These are phyloP conservation scores for Magallana angulata DNA, from an alignment of 1,140 invertebrate genomes.

Conservation along the genomic window DNA sequence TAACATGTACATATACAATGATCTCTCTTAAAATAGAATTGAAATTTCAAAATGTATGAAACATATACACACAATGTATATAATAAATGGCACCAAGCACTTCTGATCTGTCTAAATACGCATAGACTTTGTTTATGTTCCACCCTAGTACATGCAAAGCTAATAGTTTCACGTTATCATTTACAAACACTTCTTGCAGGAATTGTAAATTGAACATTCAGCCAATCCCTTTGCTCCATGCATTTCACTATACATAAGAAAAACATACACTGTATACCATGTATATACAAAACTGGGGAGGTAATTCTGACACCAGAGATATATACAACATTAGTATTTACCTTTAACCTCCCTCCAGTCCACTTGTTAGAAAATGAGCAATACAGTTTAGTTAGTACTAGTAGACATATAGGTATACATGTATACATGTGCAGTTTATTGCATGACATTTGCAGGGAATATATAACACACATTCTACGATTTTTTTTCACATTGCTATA, in stretches of 20 bases:
- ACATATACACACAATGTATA: too few species aligned
- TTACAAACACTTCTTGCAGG: too few species aligned
- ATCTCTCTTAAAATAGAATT: too few species aligned
- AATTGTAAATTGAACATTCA: neutral
- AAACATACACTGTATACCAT: neutral
- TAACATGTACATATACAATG: too few species aligned
- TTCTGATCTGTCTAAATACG: too few species aligned
- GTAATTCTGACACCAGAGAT: neutral
- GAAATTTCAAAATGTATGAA: too few species aligned
- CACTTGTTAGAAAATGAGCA: slow-evolving; percentile 56
- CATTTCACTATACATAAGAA: neutral
- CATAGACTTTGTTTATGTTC: too few species aligned
- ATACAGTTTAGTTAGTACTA: neutral
- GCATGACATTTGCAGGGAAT: neutral
- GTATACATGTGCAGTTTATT: neutral
- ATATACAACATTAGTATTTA: slow-evolving; percentile 29
- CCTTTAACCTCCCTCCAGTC: slow-evolving; percentile 63
- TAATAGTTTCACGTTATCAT: too few species aligned
- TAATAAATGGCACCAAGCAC: too few species aligned
- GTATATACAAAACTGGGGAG: neutral
- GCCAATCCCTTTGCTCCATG: neutral
- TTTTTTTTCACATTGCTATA: too few species aligned
- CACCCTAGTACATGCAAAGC: too few species aligned
- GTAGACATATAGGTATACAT: neutral
- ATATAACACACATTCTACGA: too few species aligned